Evolutionary conservation across 2,797 vertebrate genomes (phyloP), one percentile per base, ranked within the genome.

Genomic region (Mus spretus): DNA sequence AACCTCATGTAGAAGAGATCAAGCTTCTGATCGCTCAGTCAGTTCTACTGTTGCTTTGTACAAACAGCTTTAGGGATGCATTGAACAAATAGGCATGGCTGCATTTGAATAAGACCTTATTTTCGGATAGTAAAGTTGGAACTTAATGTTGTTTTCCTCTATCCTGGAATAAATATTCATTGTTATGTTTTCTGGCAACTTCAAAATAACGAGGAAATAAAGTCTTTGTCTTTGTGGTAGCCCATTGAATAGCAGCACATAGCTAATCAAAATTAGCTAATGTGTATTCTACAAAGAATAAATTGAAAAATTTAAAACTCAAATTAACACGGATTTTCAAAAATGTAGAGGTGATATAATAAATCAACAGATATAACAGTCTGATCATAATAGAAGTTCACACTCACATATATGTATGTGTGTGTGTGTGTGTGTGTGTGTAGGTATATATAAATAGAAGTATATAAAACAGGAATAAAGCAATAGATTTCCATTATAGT

Each of bases 111-210:
- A 57, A 85, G 83, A 57, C 26, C 55, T 91, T 50, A 81, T 34
- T 79, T 92, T 12, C n/a, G 34, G 40, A 82, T 13, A 20, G 7
- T 59, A 24, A 90, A 91, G 75, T 80, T 72, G 61, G 70, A 94
- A 81, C 86, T 65, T 91, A 22, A 65, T 81, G 44, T 83, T 87
- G n/a, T 80, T 94, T 96, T 93, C 22, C 37, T 79, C 4, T 89
- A 24, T 47, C 40, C 83, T 53, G 6, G 90, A 87, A 26, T 22
- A 63, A 37, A 63, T 63, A 53, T 28, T 85, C 15, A 63, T 61
- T 59, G 63, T 63, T 72, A 34, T 93, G 19, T 61, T 87, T 97
- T 77, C n/a, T 17, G 67, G 14, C 31, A 57, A 79, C 55, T 78
- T 55, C 79, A 90, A 83, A 55, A 72, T 83, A 61, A 82, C 31